phyloP scores from a whole-genome alignment of 2,113 vertebrate genomes.

The Craseonycteris thonglongyai region DNA sequence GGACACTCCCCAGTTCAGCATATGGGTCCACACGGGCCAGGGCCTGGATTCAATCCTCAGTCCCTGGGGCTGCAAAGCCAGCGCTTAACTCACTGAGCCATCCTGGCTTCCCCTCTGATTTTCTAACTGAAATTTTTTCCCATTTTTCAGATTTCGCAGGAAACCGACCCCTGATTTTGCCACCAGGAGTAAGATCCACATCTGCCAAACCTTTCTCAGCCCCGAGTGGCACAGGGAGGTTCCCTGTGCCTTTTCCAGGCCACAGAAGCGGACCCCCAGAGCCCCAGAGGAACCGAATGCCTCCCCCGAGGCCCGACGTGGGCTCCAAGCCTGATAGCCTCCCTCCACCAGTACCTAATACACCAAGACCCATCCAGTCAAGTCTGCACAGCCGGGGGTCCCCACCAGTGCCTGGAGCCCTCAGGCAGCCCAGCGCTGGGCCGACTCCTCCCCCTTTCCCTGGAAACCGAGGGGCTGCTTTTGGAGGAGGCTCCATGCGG shows the following conservation, averaged over 20 bases:
- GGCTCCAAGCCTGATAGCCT: constrained; percentile 81
- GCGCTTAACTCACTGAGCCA: too few species aligned
- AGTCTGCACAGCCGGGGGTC: constrained; percentile 79
- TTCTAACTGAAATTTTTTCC: neutral
- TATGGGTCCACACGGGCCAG: too few species aligned
- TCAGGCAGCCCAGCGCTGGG: constrained; percentile 75
- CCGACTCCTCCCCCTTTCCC: constrained; percentile 76
- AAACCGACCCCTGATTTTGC: constrained; percentile 84
- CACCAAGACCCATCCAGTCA: constrained; percentile 83
- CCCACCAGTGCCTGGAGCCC: constrained; percentile 75
- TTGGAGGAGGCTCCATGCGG: constrained; percentile 69
- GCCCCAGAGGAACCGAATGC: constrained; percentile 81
- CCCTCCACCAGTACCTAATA: constrained; percentile 87
- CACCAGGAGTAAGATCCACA: constrained; percentile 85
- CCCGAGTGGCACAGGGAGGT: constrained; percentile 75
- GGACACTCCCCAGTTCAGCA: too few species aligned
- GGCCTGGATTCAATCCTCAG: too few species aligned
- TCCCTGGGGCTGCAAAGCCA: too few species aligned
- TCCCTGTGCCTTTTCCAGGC: constrained; percentile 76
- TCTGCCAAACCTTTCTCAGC: constrained; percentile 82
- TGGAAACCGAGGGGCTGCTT: constrained; percentile 73
- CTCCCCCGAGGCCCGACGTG: constrained; percentile 75
- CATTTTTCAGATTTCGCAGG: constrained; percentile 82
- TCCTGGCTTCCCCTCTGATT: too few species aligned
- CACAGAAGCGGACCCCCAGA: constrained; percentile 78